Evolutionary conservation across 2,113 vertebrate species (phyloP).

Genomic region (Nestor notabilis): DNA sequence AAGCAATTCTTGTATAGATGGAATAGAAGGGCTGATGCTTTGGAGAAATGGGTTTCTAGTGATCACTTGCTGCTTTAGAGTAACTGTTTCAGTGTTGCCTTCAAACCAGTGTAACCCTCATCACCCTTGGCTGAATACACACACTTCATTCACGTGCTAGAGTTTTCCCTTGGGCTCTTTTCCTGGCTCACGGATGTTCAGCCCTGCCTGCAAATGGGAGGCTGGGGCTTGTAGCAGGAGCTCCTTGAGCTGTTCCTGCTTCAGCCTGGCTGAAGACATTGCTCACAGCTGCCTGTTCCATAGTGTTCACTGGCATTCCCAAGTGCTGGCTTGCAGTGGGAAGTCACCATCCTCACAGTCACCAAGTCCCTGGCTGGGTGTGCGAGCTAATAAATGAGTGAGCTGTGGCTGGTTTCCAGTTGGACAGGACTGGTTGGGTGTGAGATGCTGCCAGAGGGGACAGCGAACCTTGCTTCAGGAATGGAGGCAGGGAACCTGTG

Average conservation of each 20-base stretch:
- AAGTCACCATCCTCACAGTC: not conserved
- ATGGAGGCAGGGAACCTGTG: not conserved
- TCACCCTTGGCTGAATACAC: not conserved
- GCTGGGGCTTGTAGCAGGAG: not conserved
- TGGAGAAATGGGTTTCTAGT: not conserved
- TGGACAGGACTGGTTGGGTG: not conserved
- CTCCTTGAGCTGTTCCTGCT: not conserved
- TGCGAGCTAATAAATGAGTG: not conserved
- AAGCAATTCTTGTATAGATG: not conserved
- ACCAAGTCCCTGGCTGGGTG: not conserved
- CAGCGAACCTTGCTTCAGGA: not conserved
- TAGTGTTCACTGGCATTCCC: not conserved
- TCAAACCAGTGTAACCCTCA: not conserved
- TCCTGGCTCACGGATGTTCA: not conserved
- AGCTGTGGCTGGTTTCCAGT: not conserved
- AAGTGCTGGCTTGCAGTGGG: not conserved
- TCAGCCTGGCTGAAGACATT: not conserved
- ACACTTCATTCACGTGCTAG: not conserved
- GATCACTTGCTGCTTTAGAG: not conserved
- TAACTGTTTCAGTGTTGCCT: not conserved
- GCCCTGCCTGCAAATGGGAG: accelerated
- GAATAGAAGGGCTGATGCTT: not conserved
- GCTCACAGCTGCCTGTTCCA: not conserved
- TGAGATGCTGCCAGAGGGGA: not conserved
- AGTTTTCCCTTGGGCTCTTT: not conserved